Conservation (phyloP, 2,797 vertebrate species). For the Aratinga solstitialis region DNA sequence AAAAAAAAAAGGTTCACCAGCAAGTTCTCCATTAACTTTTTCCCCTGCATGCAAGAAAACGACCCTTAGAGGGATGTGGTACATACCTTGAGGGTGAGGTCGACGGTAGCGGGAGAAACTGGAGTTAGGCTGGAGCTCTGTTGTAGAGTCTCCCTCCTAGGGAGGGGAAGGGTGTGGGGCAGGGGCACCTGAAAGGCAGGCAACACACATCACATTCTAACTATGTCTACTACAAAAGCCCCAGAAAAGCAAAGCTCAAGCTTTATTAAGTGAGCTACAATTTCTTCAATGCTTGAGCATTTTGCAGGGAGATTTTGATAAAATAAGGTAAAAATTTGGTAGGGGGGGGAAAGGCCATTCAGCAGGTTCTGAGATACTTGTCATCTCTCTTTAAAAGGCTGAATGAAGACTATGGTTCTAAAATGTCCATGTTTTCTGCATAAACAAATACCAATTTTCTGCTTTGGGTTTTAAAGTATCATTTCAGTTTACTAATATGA, state of each 20-base stretch:
- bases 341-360: not conserved
- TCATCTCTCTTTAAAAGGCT: constrained; percentile 9
- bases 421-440: constrained; percentile 15
- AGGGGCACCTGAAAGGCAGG: constrained; percentile 91
- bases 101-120: constrained; percentile 97
- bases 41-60: constrained; percentile 73
- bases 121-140: constrained; percentile 95
- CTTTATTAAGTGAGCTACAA: constrained; percentile 38
- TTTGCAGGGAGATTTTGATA: constrained; percentile 55
- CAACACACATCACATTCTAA: constrained; percentile 80
- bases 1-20: constrained; percentile 59
- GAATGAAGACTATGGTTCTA: constrained; percentile 42
- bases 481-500: constrained; percentile 20
- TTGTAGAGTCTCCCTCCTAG: constrained; percentile 93
- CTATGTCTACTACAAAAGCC: constrained; percentile 70
- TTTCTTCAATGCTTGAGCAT: constrained; percentile 63
- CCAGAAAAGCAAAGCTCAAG: constrained; percentile 64
- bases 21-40: constrained; percentile 62
- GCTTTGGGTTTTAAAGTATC: constrained; percentile 16
- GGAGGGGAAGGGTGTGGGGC: constrained; percentile 92
- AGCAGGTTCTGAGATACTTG: constrained; percentile 11
- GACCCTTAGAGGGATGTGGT: constrained; percentile 64
- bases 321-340: constrained; percentile 36
- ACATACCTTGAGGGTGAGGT: constrained; percentile 96
- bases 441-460: constrained; percentile 23